phyloP scores from a whole-genome alignment of 2,797 vertebrate genomes.

The Sciaenops ocellatus region DNA sequence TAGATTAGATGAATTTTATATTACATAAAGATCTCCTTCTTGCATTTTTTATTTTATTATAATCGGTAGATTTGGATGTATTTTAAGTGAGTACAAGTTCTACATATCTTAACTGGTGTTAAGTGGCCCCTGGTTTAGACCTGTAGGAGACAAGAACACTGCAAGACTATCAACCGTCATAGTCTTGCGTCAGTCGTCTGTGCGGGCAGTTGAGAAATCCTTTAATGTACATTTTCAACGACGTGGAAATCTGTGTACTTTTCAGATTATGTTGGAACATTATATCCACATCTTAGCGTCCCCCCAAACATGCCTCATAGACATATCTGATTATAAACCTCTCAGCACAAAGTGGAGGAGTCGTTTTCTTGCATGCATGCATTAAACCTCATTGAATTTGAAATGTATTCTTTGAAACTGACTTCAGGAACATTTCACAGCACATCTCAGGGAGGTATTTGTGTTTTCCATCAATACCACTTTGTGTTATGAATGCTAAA shows the following conservation, averaged over 20 bases:
- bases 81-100: background rate
- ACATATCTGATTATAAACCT: background rate
- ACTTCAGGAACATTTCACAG: background rate
- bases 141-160: background rate
- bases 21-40: background rate
- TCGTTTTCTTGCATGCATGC: background rate
- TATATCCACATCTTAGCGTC: background rate
- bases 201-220: no score
- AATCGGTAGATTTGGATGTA: no score
- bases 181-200: no score
- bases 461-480: background rate
- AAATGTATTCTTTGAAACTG: background rate
- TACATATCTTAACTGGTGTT: background rate
- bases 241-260: background rate
- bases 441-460: background rate
- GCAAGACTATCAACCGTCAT: background rate
- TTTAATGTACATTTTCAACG: no score
- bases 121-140: background rate
- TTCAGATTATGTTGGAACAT: background rate
- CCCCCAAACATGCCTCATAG: background rate
- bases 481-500: background rate
- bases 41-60: background rate
- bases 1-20: no score
- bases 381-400: background rate
- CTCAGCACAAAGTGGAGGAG: background rate